A percentile compares a stretch with the other conserved stretches of the same genome.
Conservation (phyloP, 1,140 invertebrate species). For the Aphelinus certus region DNA sequence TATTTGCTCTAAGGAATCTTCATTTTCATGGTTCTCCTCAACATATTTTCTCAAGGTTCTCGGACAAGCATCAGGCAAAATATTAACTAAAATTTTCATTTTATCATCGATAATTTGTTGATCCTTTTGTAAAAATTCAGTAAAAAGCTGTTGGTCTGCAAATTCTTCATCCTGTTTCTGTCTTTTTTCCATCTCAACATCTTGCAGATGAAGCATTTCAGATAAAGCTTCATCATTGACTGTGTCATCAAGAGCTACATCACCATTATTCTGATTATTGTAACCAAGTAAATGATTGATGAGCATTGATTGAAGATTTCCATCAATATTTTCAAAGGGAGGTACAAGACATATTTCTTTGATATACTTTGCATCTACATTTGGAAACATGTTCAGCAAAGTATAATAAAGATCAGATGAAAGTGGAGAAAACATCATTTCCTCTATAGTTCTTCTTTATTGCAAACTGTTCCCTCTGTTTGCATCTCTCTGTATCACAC, state of each 20-base stretch:
- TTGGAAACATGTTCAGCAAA: slow-evolving; percentile 12
- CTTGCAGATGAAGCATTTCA: background rate
- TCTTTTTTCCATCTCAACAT: background rate
- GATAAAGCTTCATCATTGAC: too few species aligned
- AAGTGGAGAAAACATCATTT: too few species aligned
- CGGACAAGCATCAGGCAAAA: slow-evolving; percentile 46
- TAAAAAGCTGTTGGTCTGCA: background rate
- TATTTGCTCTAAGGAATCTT: slow-evolving; percentile 37
- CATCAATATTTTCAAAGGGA: background rate
- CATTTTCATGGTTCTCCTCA: slow-evolving; percentile 25
- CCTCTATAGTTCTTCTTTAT: too few species aligned
- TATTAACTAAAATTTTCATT: slow-evolving; percentile 40
- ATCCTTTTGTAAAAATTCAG: background rate
- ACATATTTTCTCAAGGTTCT: slow-evolving; percentile 33
- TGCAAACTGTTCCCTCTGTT: too few species aligned
- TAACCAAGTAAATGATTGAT: slow-evolving; percentile 9
- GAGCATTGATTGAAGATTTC: background rate
- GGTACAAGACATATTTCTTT: slow-evolving; percentile 2
- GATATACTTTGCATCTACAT: slow-evolving; percentile 16
- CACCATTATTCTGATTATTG: background rate
- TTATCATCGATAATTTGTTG: slow-evolving; percentile 26
- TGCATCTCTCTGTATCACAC: too few species aligned
- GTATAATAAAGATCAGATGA: too few species aligned
- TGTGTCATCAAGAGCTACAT: background rate
- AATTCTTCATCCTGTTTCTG: background rate